Base-by-base conservation (phyloP, 2,113 vertebrate species). In the Gallinago media region DNA sequence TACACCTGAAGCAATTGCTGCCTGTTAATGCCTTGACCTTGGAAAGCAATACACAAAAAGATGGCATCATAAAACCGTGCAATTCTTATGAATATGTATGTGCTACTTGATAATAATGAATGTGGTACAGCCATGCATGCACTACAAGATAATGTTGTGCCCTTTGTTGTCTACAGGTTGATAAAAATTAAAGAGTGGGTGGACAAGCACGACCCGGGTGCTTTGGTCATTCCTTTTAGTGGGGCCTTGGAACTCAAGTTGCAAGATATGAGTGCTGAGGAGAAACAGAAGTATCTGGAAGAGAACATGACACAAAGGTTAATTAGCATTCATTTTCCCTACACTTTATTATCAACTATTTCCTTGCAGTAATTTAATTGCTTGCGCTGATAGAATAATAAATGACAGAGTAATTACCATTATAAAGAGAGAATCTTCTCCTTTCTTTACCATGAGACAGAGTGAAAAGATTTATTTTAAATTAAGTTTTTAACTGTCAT, bases 401-500 rank as follows among this genome's bases (percentile, higher is more conserved):
- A 99, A 99, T 99, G 99, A 99, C 98, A 99, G 99, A 99, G 99
- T 99, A 99, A 99, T 99, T 99, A 99, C 99, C 99, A 99, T 99
- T 99, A 99, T 99, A 99, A 99, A 99, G 99, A 99, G 98, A 99
- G 99, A 99, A 99, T 99, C 99, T 99, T 99, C 98, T 98, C 98
- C 98, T 99, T 99, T 99, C 99, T 99, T 99, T 99, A 99, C 98
- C 98, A 99, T 99, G 99, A 99, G 99, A 99, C 99, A 99, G 99
- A 99, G 99, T 99, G 99, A 99, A 99, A 99, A 99, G 99, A 99
- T 99, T 99, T 99, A 99, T 99, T 99, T 99, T 99, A 99, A 99
- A 99, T 99, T 99, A 99, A 99, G 99, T 99, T 99, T 99, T 99
- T 99, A 99, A 99, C 99, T 99, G 99, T 99, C 99, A 99, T 99